phyloP scores from a whole-genome alignment of 2,113 vertebrate species.

The Plotosus lineatus region DNA sequence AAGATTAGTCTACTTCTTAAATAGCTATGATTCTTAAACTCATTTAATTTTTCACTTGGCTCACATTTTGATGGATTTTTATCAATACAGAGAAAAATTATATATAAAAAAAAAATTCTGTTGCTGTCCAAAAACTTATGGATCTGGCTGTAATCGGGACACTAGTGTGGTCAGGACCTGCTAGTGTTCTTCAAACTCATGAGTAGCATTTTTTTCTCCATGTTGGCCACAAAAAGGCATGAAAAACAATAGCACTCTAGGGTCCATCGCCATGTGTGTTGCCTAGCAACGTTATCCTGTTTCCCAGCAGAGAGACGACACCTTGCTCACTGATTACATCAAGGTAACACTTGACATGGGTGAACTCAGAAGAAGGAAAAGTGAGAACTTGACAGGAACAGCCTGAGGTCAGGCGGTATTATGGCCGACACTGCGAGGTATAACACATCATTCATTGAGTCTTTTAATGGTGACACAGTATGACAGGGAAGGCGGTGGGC shows the following conservation, averaged over 20 bases:
- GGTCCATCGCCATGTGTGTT: conserved; percentile 41
- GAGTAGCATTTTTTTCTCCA: not conserved
- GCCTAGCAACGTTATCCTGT: conserved; percentile 34
- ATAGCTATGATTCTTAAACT: too few species aligned
- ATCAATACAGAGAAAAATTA: too few species aligned
- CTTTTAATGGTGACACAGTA: not conserved
- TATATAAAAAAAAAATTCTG: too few species aligned
- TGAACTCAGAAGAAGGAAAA: not conserved
- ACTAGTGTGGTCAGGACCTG: conserved; percentile 14
- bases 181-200: conserved; percentile 5
- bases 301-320: conserved; percentile 29
- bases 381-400: conserved; percentile 3
- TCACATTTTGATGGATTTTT: too few species aligned
- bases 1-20: too few species aligned
- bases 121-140: too few species aligned
- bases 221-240: not conserved
- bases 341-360: conserved; percentile 23
- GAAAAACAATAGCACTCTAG: conserved; percentile 36
- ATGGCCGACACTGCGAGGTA: conserved; percentile 7
- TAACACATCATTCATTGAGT: not conserved
- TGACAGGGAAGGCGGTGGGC: not conserved
- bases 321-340: conserved; percentile 20
- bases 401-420: conserved; percentile 21
- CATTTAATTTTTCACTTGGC: too few species aligned
- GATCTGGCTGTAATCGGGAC: too few species aligned